Conservation (phyloP, 1,140 invertebrate genomes). For the Solenopsis fugax region DNA sequence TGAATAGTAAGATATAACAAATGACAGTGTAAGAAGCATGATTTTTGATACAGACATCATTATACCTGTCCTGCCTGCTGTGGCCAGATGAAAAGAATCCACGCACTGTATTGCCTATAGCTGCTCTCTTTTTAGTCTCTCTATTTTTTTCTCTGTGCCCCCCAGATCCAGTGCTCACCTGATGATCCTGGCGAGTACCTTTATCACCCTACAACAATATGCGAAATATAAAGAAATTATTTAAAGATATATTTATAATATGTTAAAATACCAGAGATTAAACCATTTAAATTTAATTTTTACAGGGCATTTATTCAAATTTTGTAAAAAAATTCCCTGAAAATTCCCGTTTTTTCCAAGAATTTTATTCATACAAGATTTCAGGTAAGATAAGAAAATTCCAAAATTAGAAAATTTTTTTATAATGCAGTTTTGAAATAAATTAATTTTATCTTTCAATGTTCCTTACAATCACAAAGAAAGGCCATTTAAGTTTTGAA, state of each 20-base stretch:
- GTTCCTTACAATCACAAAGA: no score
- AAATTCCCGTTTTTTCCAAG: no score
- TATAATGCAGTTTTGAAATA: no score
- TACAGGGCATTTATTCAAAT: neutral
- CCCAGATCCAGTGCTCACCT: conserved; percentile 81
- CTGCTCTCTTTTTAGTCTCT: conserved; percentile 85
- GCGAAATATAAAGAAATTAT: conserved; percentile 10
- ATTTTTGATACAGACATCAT: conserved; percentile 87
- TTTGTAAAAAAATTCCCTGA: no score
- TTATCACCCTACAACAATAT: conserved; percentile 80
- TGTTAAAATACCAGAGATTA: neutral
- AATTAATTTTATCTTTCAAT: no score
- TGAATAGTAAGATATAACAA: conserved; percentile 75
- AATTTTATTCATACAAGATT: no score
- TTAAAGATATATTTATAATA: neutral
- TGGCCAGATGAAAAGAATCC: conserved; percentile 86
- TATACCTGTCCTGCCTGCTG: conserved; percentile 87
- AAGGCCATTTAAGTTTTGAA: no score
- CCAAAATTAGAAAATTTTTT: no score
- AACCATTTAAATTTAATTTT: conserved; percentile 77
- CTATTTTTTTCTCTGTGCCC: conserved; percentile 83
- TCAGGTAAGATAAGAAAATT: no score
- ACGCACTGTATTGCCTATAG: conserved; percentile 86
- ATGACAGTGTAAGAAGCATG: conserved; percentile 86
- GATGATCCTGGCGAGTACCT: conserved; percentile 81